phyloP scores from a whole-genome alignment of 2,113 vertebrate genomes.

The Scatophagus argus region DNA sequence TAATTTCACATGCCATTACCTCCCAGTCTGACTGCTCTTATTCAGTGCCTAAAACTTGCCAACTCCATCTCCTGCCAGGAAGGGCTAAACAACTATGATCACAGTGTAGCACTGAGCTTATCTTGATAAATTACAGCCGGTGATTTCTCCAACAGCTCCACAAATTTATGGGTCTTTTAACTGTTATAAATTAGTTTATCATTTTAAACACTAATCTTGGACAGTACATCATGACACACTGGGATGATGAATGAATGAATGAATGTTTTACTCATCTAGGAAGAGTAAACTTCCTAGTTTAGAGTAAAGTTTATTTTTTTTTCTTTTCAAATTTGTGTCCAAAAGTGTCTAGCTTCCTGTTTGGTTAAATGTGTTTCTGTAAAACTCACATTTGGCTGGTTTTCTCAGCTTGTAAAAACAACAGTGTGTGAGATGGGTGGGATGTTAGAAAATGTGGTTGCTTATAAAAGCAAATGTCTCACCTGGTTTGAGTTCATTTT shows the following conservation, averaged over 20 bases:
- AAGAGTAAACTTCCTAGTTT: not conserved
- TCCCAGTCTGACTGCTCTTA: slow-evolving; percentile 3
- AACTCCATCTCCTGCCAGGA: not conserved
- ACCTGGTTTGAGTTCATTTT: not conserved
- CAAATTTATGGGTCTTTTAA: not conserved
- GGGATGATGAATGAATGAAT: not conserved
- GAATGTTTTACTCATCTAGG: not conserved
- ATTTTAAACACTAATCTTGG: not conserved
- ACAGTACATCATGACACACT: not conserved
- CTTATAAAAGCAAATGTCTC: not conserved
- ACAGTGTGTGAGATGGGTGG: not conserved
- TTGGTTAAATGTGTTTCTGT: not conserved
- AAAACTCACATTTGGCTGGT: not conserved
- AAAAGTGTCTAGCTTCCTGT: not conserved
- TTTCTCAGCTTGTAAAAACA: not conserved
- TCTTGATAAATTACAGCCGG: not conserved
- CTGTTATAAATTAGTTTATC: not conserved
- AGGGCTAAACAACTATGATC: not conserved
- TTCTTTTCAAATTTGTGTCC: not conserved
- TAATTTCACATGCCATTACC: not conserved
- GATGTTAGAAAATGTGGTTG: not conserved
- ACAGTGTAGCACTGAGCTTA: slow-evolving; percentile 1
- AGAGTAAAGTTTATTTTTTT: too few species aligned
- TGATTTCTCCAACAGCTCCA: not conserved
- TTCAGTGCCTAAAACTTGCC: not conserved